phyloP scores from a whole-genome alignment of 2,888 invertebrate genomes.

The Maniola hyperantus region DNA sequence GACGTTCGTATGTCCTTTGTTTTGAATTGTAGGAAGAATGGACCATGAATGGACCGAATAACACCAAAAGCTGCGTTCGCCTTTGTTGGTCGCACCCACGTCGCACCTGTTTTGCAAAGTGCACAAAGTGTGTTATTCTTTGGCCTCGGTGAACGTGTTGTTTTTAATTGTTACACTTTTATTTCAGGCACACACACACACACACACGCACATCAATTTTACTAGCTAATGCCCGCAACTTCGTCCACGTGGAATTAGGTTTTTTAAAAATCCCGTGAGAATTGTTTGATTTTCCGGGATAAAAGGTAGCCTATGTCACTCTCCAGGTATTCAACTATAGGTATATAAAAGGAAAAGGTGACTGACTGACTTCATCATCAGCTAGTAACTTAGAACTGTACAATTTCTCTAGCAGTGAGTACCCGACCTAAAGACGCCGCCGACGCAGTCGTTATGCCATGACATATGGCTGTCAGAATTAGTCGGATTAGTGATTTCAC shows the following conservation, averaged over 20 bases:
- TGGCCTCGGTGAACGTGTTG: slow-evolving; percentile 2
- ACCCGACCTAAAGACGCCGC: slow-evolving; percentile 45
- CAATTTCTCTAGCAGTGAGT: neutral
- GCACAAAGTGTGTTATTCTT: slow-evolving; percentile 2
- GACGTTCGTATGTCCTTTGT: slow-evolving; percentile 10
- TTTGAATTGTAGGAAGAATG: slow-evolving; percentile 8
- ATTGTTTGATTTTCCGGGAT: neutral
- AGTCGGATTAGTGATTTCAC: slow-evolving; percentile 82
- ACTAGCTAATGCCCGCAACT: no score
- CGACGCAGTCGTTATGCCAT: slow-evolving; percentile 70
- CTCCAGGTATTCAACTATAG: no score
- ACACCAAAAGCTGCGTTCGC: slow-evolving; percentile 7
- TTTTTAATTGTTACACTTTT: neutral
- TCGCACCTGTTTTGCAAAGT: slow-evolving; percentile 6
- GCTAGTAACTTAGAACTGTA: no score
- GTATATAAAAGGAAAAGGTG: no score
- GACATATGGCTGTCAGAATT: slow-evolving; percentile 83
- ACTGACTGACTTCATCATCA: no score
- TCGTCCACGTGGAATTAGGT: no score
- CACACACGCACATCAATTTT: no score
- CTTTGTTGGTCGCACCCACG: slow-evolving; percentile 2
- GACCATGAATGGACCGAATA: slow-evolving; percentile 9
- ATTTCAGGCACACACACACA: no score
- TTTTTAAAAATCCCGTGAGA: no score
- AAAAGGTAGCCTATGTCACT: no score